A percentile compares a stretch with the other conserved stretches of the same genome.
phyloP scores from a whole-genome alignment of 2,888 invertebrate species.

The Aspidiotus destructor region DNA sequence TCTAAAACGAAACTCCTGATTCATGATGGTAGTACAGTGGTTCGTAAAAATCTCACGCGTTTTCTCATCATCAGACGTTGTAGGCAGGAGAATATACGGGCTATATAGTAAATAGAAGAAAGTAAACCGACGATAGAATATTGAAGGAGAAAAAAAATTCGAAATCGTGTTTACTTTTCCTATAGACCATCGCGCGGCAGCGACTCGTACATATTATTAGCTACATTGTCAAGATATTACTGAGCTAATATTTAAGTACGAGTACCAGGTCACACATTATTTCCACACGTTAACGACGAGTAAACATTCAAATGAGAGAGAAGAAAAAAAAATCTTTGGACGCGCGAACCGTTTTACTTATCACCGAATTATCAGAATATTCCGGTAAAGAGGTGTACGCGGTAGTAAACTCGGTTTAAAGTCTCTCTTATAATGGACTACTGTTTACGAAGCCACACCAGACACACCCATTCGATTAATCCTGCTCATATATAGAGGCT shows the following conservation, averaged over 20 bases:
- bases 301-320: not conserved
- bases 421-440: conserved; percentile 27
- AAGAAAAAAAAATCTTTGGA: conserved; percentile 1
- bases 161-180: conserved; percentile 22
- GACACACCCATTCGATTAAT: conserved; percentile 32
- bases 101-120: not conserved
- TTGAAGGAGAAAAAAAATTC: not conserved
- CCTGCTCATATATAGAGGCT: not conserved
- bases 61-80: not conserved
- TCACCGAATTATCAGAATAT: conserved; percentile 24
- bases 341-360: conserved; percentile 22
- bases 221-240: conserved; percentile 30
- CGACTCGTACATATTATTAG: conserved; percentile 27
- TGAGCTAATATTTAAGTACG: conserved; percentile 31
- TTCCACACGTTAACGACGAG: too few relatives aligned
- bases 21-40: conserved; percentile 5
- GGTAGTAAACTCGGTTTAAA: not conserved
- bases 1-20: conserved; percentile 26
- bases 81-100: not conserved
- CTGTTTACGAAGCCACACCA: conserved; percentile 14
- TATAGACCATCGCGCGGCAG: conserved; percentile 19
- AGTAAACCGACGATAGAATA: not conserved
- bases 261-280: conserved; percentile 15
- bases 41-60: not conserved
- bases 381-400: too few relatives aligned